Evolutionary conservation across 2,113 vertebrate species (phyloP).

Genomic region (Heteronetta atricapilla): DNA sequence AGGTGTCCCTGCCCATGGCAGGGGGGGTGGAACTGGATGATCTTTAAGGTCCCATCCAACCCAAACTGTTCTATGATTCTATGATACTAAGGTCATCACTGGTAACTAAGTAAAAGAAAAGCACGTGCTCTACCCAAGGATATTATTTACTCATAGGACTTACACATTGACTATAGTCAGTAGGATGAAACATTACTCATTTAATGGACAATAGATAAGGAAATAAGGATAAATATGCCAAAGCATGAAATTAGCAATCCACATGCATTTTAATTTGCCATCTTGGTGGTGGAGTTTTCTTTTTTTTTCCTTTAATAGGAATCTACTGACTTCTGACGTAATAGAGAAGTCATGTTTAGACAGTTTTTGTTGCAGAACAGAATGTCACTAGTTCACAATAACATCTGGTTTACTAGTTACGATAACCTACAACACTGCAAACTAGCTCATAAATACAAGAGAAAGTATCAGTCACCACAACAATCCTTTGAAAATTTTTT

Average conservation of each 20-base stretch:
- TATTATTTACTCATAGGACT: not conserved
- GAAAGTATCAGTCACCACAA: not conserved
- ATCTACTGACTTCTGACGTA: not conserved
- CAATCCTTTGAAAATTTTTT: not conserved
- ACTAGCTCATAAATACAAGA: not conserved
- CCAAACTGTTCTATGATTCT: no score
- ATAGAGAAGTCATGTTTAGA: not conserved
- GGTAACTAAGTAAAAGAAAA: not conserved
- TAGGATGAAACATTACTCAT: not conserved
- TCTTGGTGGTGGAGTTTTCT: not conserved
- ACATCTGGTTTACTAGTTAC: not conserved
- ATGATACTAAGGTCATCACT: not conserved
- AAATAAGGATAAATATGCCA: not conserved
- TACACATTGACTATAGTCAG: fast-evolving
- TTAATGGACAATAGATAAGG: not conserved
- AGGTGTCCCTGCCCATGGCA: no score
- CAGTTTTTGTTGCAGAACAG: not conserved
- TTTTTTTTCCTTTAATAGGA: not conserved
- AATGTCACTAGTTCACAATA: not conserved
- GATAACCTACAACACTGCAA: not conserved
- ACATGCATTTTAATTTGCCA: not conserved
- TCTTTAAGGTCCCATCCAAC: no score
- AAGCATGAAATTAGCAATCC: not conserved
- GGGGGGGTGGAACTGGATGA: no score
- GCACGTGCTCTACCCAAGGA: not conserved